Evolutionary conservation across 1,140 invertebrate species (phyloP).

Genomic region (Palaemon carinicauda): DNA sequence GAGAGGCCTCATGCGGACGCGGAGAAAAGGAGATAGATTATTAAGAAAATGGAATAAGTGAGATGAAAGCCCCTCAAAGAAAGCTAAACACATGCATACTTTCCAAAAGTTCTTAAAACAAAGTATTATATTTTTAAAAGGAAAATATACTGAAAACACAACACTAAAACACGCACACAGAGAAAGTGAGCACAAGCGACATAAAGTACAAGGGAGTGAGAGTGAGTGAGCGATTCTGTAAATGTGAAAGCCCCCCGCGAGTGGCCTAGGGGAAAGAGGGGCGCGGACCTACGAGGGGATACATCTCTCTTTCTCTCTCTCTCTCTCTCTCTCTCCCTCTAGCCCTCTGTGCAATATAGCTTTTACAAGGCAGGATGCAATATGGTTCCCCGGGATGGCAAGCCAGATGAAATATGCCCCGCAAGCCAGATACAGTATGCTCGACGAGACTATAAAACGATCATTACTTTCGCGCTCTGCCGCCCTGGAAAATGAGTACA

Average conservation of each 20-base stretch:
- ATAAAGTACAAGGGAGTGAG: neutral
- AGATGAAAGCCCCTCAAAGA: no score
- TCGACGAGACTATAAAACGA: constrained; percentile 42
- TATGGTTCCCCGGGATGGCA: constrained; percentile 18
- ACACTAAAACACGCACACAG: no score
- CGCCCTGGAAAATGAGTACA: constrained; percentile 49
- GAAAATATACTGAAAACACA: no score
- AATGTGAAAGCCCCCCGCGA: no score
- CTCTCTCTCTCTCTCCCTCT: neutral
- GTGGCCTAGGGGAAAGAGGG: neutral
- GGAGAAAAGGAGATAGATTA: no score
- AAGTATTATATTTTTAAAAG: no score
- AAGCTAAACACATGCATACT: no score
- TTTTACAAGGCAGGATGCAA: constrained; percentile 23
- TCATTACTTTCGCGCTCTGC: constrained; percentile 52
- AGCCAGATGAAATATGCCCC: constrained; percentile 51
- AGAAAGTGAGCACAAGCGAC: neutral
- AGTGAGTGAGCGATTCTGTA: neutral
- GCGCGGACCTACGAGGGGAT: neutral
- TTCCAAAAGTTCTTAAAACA: no score
- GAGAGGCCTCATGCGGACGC: no score
- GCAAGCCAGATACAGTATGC: constrained; percentile 46
- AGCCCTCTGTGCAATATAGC: neutral
- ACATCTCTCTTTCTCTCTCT: neutral
- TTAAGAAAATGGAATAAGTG: no score